A percentile compares a stretch with the other conserved stretches of the same genome.
Conservation (phyloP, 2,113 vertebrate species). For the Ophthalmolycus amberensis region DNA sequence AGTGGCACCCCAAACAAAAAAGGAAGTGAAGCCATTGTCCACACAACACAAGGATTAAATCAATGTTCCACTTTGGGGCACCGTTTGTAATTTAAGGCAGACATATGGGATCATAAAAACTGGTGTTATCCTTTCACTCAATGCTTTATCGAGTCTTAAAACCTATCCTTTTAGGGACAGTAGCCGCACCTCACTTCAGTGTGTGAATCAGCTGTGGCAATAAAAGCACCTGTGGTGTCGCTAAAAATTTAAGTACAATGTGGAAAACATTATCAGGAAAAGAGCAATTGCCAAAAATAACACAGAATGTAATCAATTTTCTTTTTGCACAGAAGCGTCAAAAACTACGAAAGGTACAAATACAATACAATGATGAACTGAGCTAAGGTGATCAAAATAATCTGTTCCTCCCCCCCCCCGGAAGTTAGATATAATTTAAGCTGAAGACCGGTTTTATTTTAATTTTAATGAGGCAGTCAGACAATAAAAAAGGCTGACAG, state of each 20-base stretch:
- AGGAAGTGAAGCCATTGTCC: neutral
- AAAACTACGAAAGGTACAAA: neutral
- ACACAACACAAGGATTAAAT: slow-evolving; percentile 5
- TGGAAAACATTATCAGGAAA: neutral
- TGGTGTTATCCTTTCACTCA: slow-evolving; percentile 8
- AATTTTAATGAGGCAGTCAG: neutral
- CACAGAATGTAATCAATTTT: neutral
- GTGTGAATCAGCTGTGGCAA: neutral
- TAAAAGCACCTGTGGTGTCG: neutral
- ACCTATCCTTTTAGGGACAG: neutral
- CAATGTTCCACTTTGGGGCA: slow-evolving; percentile 5
- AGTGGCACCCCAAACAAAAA: neutral
- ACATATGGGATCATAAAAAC: neutral
- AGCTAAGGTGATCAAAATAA: neutral
- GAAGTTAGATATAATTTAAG: neutral
- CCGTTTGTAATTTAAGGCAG: neutral
- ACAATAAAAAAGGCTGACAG: slow-evolving; percentile 9
- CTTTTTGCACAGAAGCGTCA: neutral
- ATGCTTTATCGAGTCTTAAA: neutral
- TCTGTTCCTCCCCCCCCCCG: neutral
- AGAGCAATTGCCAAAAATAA: neutral
- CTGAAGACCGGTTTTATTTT: neutral
- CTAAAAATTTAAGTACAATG: neutral
- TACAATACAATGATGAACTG: neutral
- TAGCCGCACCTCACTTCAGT: neutral